Evolutionary conservation across 2,888 invertebrate species (phyloP).

Genomic region (Diplazon laetatorius): DNA sequence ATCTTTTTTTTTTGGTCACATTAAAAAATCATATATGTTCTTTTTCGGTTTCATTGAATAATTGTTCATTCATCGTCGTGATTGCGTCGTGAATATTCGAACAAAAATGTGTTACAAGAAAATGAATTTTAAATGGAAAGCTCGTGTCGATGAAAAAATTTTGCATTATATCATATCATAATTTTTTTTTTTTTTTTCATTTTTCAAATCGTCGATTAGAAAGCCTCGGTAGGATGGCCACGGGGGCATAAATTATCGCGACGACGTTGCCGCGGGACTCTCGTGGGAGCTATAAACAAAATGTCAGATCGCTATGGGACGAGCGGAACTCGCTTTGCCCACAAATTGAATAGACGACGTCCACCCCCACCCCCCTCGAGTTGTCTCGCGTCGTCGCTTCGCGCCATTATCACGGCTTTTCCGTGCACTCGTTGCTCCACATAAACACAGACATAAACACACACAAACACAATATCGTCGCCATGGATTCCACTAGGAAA

Average conservation of each 20-base stretch:
- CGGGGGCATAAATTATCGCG: conserved; percentile 5
- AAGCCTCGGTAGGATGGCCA: background rate
- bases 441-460: no score
- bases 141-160: no score
- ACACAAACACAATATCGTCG: conserved; percentile 2
- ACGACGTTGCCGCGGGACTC: conserved; percentile 23
- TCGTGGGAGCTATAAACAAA: conserved; percentile 76
- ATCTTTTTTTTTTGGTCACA: no score
- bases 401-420: conserved; percentile 43
- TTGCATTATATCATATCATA: no score
- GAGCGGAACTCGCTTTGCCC: conserved; percentile 72
- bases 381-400: conserved; percentile 23
- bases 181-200: no score
- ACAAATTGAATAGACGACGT: conserved; percentile 76
- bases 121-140: no score
- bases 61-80: no score
- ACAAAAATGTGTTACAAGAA: no score
- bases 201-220: background rate
- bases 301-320: conserved; percentile 71
- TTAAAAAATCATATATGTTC: conserved; percentile 1
- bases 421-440: conserved; percentile 18
- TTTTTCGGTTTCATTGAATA: background rate
- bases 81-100: no score
- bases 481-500: background rate
- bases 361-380: conserved; percentile 37